Evolutionary conservation across 2,797 vertebrate species (phyloP), one percentile per base, ranked within the genome.

Genomic region (Yasuhikotakia modesta): DNA sequence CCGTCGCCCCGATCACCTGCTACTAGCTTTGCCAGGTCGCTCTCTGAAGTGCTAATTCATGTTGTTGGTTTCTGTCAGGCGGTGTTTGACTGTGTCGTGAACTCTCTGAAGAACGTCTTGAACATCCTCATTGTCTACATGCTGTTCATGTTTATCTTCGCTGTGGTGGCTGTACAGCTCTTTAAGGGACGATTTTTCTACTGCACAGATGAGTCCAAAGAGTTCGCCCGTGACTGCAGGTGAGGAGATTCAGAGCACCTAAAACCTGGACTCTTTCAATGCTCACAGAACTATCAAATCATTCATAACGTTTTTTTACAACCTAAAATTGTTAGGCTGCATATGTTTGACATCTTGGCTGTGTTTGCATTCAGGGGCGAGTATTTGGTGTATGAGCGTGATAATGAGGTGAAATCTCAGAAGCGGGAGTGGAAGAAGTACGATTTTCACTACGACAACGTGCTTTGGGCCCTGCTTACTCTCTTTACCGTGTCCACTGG

Each of bases 71-170:
- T 70, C 58, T 53, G 11, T 4, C 87, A 96, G 96, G 96, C 96
- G 0, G 96, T 98, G 82, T 98, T 97, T 48, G 96, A 97, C 91
- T 97, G 96, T n/a, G 96, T 98, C 89, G 96, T 97, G 82, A 97
- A 97, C 88, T 98, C 96, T 0, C 90, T 98, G 87, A 98, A 98
- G 91, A 98, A 98, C 0, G 96, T 98, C 45, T 88, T 97, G 87
- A 98, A 98, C 91, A 98, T 98, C 89, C 88, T 98, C 63, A 97
- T 98, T 1, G 96, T 98, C 79, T 98, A 98, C 92, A 97, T 98
- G 96, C 95, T 98, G 39, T 98, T 98, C 92, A 98, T 98, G 96
- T 98, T 98, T 90, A 98, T 98, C 87, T 98, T 98, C 5, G 96
- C 96, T 0, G 96, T 98, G 83, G 95, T 98, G 84, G 96, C 96